These are phyloP conservation scores for Xylocampa areola DNA, from an alignment of 2,888 invertebrate species.

Conservation along the genomic window DNA sequence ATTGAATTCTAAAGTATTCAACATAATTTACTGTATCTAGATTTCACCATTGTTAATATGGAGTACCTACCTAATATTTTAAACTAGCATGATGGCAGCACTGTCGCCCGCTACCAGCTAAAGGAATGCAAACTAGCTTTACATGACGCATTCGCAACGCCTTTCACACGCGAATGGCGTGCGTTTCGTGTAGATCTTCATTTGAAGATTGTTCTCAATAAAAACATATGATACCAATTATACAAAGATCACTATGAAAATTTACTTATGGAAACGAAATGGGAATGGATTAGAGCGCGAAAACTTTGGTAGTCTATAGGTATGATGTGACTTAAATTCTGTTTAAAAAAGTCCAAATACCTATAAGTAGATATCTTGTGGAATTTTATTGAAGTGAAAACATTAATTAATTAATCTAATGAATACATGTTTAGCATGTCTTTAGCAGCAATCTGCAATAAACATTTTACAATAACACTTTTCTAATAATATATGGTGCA, in stretches of 20 bases:
- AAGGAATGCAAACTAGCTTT: conserved; percentile 81
- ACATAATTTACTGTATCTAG: neutral
- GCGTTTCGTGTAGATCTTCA: conserved; percentile 61
- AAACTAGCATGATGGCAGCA: conserved; percentile 31
- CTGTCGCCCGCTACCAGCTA: conserved; percentile 61
- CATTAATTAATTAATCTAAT: too few species aligned
- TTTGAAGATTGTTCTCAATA: conserved; percentile 39
- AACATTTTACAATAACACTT: conserved; percentile 25
- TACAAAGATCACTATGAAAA: too few species aligned
- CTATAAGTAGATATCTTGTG: too few species aligned
- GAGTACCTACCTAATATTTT: conserved; percentile 1
- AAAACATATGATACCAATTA: neutral
- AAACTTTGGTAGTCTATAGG: too few species aligned
- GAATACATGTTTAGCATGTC: too few species aligned
- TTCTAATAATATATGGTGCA: conserved; percentile 32
- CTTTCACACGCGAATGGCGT: conserved; percentile 74
- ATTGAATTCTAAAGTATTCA: neutral
- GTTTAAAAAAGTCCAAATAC: too few species aligned
- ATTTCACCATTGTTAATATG: neutral
- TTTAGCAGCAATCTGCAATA: conserved; percentile 14
- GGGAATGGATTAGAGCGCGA: too few species aligned
- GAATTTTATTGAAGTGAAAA: too few species aligned
- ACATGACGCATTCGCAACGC: conserved; percentile 58
- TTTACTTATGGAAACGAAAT: too few species aligned
- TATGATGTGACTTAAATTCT: too few species aligned